Evolutionary conservation across 2,888 invertebrate species (phyloP).

Genomic region (Serripes groenlandicus): DNA sequence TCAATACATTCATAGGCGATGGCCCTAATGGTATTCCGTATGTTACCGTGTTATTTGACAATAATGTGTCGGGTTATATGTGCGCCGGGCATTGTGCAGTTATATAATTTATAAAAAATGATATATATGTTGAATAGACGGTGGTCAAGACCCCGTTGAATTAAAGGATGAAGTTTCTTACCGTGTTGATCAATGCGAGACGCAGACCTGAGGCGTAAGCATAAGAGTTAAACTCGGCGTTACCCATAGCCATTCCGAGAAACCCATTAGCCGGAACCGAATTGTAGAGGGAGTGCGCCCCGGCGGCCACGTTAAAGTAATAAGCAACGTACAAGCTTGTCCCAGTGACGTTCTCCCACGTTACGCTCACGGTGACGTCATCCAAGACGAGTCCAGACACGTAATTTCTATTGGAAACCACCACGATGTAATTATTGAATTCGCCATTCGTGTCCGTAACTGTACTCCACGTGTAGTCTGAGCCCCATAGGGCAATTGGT

Average conservation of each 20-base stretch:
- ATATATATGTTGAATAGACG: too few species aligned
- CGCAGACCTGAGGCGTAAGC: conserved; percentile 74
- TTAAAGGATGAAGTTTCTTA: too few species aligned
- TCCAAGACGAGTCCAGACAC: conserved; percentile 54
- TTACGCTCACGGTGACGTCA: conserved; percentile 23
- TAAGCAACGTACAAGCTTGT: conserved; percentile 47
- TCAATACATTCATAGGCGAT: too few species aligned
- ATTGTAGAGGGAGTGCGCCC: conserved; percentile 72
- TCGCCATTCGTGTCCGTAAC: conserved; percentile 60
- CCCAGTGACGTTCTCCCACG: conserved; percentile 49
- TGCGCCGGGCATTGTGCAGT: too few species aligned
- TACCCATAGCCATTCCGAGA: conserved; percentile 74
- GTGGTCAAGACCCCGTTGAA: too few species aligned
- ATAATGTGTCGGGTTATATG: too few species aligned
- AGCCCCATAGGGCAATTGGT: conserved; percentile 71
- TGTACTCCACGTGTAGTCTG: conserved; percentile 74
- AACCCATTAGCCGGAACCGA: conserved; percentile 69
- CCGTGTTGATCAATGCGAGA: conserved; percentile 67
- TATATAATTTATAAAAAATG: too few species aligned
- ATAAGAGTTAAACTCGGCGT: conserved; percentile 76
- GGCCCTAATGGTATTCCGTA: too few species aligned
- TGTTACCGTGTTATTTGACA: too few species aligned
- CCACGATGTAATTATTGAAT: conserved; percentile 61
- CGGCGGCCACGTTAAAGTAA: conserved; percentile 57
- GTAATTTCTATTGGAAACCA: conserved; percentile 47